Evolutionary conservation across 2,113 vertebrate genomes (phyloP), one percentile per base, ranked within the genome.

Genomic region (Pterocles burchelli): DNA sequence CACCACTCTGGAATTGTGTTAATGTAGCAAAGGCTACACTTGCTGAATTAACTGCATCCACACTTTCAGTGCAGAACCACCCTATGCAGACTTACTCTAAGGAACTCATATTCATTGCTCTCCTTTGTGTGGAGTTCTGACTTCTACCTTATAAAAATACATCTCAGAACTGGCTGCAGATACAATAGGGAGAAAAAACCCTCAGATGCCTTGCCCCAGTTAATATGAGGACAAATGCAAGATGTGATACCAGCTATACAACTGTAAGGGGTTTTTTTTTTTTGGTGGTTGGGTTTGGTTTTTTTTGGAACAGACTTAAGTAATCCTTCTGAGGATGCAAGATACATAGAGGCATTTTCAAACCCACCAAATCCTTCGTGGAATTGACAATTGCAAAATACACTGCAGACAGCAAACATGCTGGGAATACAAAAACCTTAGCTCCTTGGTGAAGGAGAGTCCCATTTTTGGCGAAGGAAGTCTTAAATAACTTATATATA

Each of bases 401-500:
- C 55, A 87, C 94, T 93, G 97, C 84, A 95, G 95, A 96, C 76
- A 97, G 95, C 95, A 93, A 97, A 96, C 92, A 74, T 84, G 91
- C 95, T 95, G 94, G 95, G 94, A 96, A 96, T 62, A 95, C 86
- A 73, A 85, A 96, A 96, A 96, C 94, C 96, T 92, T 93, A 91
- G 94, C 76, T 93, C 91, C 96, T 95, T 91, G 92, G 85, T 94
- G 75, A 96, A 91, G 43, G 74, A 91, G 70, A 96, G 94, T 97
- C 67, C 89, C 91, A 83, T 96, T 97, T 97, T 94, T 82, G 95
- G 96, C 93, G 93, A 93, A 97, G 97, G 91, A 97, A 94, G 89
- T 97, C 88, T 94, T 95, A 94, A 98, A 97, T 98, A 98, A 98
- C 97, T 97, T 97, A 97, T 36, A 96, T 97, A 95, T 80, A 97